phyloP scores from a whole-genome alignment of 2,797 vertebrate genomes.

The Schizopygopsis malacanthus region DNA sequence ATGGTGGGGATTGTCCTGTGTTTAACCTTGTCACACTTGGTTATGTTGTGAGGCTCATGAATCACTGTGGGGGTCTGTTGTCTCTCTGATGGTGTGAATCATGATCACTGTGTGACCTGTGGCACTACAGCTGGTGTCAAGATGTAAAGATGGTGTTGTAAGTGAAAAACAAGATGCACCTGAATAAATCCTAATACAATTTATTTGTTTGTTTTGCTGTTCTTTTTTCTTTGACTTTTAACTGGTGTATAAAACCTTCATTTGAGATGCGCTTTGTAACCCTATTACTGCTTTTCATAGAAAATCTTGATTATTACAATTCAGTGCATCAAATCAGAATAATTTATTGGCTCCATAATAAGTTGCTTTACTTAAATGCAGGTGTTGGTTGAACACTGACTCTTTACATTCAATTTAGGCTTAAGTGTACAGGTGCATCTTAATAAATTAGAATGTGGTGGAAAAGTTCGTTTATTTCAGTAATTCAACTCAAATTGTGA shows the following conservation, averaged over 20 bases:
- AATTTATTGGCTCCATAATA: background rate
- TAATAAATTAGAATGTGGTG: no score
- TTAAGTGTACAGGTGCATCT: no score
- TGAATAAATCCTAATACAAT: background rate
- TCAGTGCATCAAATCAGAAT: background rate
- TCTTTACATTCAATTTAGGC: background rate
- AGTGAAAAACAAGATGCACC: background rate
- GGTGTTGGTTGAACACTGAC: background rate
- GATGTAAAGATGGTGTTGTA: constrained; percentile 6
- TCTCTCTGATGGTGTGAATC: constrained; percentile 8
- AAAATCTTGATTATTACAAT: background rate
- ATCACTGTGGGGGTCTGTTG: constrained; percentile 29
- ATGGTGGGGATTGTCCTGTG: background rate
- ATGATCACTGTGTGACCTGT: constrained; percentile 3
- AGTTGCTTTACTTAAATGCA: background rate
- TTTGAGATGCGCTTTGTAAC: background rate
- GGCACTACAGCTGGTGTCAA: background rate
- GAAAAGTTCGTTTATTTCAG: no score
- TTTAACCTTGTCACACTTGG: constrained; percentile 20
- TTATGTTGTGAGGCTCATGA: constrained; percentile 25
- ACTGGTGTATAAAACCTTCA: background rate
- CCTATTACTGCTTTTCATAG: background rate
- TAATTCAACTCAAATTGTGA: no score
- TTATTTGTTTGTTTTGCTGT: background rate
- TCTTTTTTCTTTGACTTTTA: background rate